These are phyloP conservation scores for Cristatella mucedo DNA, from an alignment of 2,888 invertebrate genomes.

Conservation along the genomic window DNA sequence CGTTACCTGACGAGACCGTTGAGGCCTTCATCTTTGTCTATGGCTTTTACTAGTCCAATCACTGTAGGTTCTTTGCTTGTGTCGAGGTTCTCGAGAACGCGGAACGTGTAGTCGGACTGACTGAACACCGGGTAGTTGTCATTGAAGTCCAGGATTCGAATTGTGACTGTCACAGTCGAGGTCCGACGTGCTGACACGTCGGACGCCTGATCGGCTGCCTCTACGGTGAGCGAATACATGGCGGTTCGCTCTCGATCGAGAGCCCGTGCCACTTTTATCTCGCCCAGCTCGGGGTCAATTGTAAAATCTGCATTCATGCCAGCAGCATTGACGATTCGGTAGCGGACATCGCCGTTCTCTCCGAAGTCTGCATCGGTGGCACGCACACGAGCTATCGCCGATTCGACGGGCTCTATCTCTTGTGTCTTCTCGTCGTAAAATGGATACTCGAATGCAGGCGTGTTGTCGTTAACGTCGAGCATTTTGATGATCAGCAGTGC, in stretches of 20 bases:
- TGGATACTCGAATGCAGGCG: conserved; percentile 46
- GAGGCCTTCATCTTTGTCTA: background rate
- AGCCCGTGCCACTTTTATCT: background rate
- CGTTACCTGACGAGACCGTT: conserved; percentile 1
- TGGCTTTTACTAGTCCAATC: background rate
- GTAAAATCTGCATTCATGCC: background rate
- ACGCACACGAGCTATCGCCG: background rate
- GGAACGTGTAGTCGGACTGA: conserved; percentile 66
- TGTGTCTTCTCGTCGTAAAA: conserved; percentile 2
- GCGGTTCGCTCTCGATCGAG: conserved; percentile 54
- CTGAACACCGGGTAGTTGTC: conserved; percentile 86
- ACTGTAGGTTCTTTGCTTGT: background rate
- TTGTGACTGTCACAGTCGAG: conserved; percentile 64
- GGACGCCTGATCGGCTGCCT: conserved; percentile 75
- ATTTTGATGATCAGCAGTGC: conserved; percentile 47
- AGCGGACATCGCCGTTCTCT: background rate
- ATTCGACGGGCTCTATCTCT: background rate
- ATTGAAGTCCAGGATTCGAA: conserved; percentile 63
- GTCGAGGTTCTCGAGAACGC: conserved; percentile 55
- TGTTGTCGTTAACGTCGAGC: conserved; percentile 54
- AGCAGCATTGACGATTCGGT: conserved; percentile 6
- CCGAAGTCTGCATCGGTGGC: conserved; percentile 1
- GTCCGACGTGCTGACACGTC: conserved; percentile 59
- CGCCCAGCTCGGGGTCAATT: background rate
- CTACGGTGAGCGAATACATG: conserved; percentile 64